Evolutionary conservation across 1,140 invertebrate genomes (phyloP), one percentile per base, ranked within the genome.

Genomic region (Drosophila parabipectinata): DNA sequence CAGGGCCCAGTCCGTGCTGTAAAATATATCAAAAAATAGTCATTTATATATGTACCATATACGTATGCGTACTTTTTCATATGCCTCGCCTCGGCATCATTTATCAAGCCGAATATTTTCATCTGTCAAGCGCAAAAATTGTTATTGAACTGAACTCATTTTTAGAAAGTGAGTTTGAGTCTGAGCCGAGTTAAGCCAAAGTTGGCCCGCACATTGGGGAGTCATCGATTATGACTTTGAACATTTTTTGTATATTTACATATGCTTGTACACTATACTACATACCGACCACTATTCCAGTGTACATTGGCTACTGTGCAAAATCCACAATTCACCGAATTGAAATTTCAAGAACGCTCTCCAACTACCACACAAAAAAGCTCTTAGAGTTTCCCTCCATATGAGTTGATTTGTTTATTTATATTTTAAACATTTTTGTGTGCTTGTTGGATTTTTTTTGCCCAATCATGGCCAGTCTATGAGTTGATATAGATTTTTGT

Each of bases 141-240:
- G 64, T 72, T 85, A 75, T 77, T 74, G 81, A 57, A 63, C 63
- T 82, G 82, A 88, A 87, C 75, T 88, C 83, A 87, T 88, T 87
- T 73, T 87, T 87, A 87, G 83, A 87, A 87, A 87, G 82, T 87
- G 83, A 88, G 32, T 52, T 55, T 34, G 55, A 73, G 63, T 53
- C 9, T 21, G 41, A 14, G 41, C 14, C 18, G 41, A 18, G 41
- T 47, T 18, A 4, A 44, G 41, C n/a, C 55, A 21, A 64, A 67
- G 61, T 59, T 59, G 64, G 62, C 52, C 45, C 59, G 48, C 39
- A 57, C 63, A 71, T 57, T 56, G 78, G 58, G 34, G 60, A 64
- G 73, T 74, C 77, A 84, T 76, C 80, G 76, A 63, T 68, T 77
- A 72, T 81, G 63, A 64, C 63, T 78, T 74, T 82, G 67, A 75